Evolutionary conservation across 2,888 invertebrate species (phyloP), one percentile per base, ranked within the genome.

Genomic region (Gastracanthus pulcherrimus): DNA sequence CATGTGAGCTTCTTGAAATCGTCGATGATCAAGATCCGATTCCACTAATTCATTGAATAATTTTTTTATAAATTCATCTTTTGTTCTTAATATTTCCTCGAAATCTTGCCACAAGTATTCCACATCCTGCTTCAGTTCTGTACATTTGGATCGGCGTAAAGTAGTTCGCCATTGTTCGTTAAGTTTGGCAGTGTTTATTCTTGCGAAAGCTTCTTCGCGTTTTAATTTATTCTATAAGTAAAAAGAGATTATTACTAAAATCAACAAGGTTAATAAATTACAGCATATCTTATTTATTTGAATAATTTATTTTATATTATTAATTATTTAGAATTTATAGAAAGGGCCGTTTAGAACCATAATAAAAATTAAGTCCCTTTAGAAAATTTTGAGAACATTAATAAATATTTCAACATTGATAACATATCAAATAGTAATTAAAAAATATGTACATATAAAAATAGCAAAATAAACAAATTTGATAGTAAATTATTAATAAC

Each of bases 161-260:
- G 96, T 94, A 82, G 94, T 95, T 66, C 97, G 94, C 97, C 97
- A 97, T 90, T 95, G 94, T 91, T 96, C 96, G 88, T 97, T 97
- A 74, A 97, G 95, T 92, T 97, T 97, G 0, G 97, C 96, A 82
- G 95, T 94, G 89, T 97, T 97, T 70, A 96, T 92, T 69, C 96
- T 94, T 2, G 95, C 94, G 90, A 95, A 97, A 0, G 94, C 94
- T 89, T 97, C 96, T 90, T 97, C 97, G 84, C 94, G 95, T 90
- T 95, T 96, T 7, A 97, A 92, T 93, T 97, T 97, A 88, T 95
- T 96, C 97, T 97, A 90, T 34, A 92, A 76, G 60, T 66, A n/a
- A 60, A 75, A 71, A 81, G 77, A 81, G 74, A 34, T 55, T 36
- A 55, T 55, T 19, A 38, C n/a, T n/a, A n/a, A n/a, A n/a, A n/a